A percentile compares a stretch with the other conserved stretches of the same genome.
Evolutionary conservation across 2,888 invertebrate species (phyloP).

Genomic region (Selenia dentaria): DNA sequence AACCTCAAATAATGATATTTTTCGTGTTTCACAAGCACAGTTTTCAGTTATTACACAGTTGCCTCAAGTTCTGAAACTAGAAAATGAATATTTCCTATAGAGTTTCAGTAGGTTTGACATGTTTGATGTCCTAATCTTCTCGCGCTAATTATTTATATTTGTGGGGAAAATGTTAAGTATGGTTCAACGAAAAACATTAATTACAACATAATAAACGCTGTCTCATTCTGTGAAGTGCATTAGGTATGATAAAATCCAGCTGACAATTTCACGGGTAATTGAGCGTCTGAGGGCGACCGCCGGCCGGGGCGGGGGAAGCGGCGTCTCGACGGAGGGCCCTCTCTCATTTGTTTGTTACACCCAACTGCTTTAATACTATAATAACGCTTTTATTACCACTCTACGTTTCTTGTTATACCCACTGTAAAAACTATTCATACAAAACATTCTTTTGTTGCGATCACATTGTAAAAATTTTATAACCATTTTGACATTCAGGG

Average conservation of each 20-base stretch:
- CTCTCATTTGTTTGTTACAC: conserved; percentile 50
- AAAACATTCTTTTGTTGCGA: conserved; percentile 26
- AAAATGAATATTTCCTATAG: no score
- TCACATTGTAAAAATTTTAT: conserved; percentile 23
- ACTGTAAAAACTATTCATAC: conserved; percentile 33
- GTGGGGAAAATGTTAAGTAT: no score
- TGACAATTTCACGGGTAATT: conserved; percentile 75
- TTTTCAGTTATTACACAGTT: no score
- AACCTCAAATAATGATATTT: no score
- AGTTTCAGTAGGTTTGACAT: no score
- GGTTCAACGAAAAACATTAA: conserved; percentile 8
- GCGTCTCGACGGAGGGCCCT: conserved; percentile 39
- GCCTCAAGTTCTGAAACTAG: no score
- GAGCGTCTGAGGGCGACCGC: conserved; percentile 63
- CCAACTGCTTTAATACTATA: conserved; percentile 51
- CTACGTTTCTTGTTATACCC: conserved; percentile 35
- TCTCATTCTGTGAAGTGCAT: conserved; percentile 26
- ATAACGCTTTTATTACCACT: conserved; percentile 51
- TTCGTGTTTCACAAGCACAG: no score
- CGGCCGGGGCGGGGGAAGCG: conserved; percentile 34
- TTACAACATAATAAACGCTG: not conserved
- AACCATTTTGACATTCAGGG: conserved; percentile 13
- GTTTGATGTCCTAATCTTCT: no score
- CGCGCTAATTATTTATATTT: no score
- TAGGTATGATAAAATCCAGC: conserved; percentile 30